A percentile compares a stretch with the other conserved stretches of the same genome.
phyloP scores from a whole-genome alignment of 2,888 invertebrate genomes.

The Zeuzera pyrina region DNA sequence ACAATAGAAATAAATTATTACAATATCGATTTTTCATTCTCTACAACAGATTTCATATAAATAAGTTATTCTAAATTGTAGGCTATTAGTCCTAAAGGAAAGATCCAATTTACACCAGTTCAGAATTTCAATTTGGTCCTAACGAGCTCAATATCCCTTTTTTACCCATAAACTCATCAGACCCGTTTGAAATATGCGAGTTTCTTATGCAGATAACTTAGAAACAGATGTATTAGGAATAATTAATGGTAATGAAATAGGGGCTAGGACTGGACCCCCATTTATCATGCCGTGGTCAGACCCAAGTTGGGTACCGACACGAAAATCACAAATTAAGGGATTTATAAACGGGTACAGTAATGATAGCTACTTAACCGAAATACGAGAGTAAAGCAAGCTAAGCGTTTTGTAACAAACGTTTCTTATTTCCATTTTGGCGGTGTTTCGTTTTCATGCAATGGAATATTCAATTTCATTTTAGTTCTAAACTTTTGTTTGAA shows the following conservation, averaged over 20 bases:
- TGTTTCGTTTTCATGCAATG: no score
- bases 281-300: conserved; percentile 37
- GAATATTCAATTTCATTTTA: no score
- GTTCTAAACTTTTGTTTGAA: no score
- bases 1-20: no score
- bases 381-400: conserved; percentile 1
- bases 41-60: no score
- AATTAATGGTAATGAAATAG: conserved; percentile 39
- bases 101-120: no score
- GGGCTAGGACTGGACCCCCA: conserved; percentile 25
- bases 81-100: no score
- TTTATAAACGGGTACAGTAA: conserved; percentile 22
- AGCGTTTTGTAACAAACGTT: conserved; percentile 4
- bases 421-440: conserved; percentile 8
- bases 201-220: conserved; percentile 18
- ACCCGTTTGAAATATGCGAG: conserved; percentile 12
- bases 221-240: conserved; percentile 26
- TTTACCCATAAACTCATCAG: conserved; percentile 3
- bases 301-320: conserved; percentile 19
- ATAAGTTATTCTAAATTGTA: no score
- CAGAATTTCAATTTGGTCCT: no score
- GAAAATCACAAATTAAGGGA: conserved; percentile 38
- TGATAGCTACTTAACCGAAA: conserved; percentile 14
- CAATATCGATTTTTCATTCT: no score
- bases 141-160: conserved; percentile 9